Base-by-base conservation (phyloP, 2,888 invertebrate species). In the Acleris laterana region DNA sequence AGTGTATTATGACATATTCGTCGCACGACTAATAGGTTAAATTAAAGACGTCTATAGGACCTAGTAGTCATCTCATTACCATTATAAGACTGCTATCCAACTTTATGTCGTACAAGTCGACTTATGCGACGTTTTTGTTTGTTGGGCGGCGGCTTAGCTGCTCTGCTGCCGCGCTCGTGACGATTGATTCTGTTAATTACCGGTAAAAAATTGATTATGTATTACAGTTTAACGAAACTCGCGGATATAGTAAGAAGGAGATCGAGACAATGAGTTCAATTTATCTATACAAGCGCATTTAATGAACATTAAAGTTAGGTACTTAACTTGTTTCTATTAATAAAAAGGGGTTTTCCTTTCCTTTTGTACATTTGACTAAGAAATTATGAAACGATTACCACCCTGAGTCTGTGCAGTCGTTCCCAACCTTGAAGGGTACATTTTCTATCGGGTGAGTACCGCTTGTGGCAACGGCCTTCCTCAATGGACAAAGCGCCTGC, bases 401-500 rank as follows among this genome's bases (percentile, higher is more conserved):
- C 51, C 51, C 51, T 52, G 28, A 52, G 25, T 48, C n/a, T 5
- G 19, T 16, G n/a, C 7, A 28, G 25, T 52, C n/a, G 9, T 28
- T n/a, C 6, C 1, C 9, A 17, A 1, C 25, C n/a, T 52, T n/a
- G 7, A 28, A 6, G 28, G 25, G 16, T 25, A 46, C 22, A 25
- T 16, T n/a, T 25, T n/a, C 22, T 0, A 16, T 25, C 25, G 51
- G 25, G 28, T n/a, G n/a, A 52, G 51, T 52, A 52, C 51, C 51
- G 28, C 51, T 52, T 52, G 28, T 28, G 28, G 28, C 51, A 7
- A 28, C 7, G 51, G 51, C 51, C 51, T 52, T 52, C 51, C 51
- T 28, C 17, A 48, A 25, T 25, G 22, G 7, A 17, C 7, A 6
- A 28, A 25, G 25, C 3, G 5, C 51, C 25, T n/a, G 51, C 51